Evolutionary conservation across 2,113 vertebrate genomes (phyloP).

Genomic region (Holacanthus passer): DNA sequence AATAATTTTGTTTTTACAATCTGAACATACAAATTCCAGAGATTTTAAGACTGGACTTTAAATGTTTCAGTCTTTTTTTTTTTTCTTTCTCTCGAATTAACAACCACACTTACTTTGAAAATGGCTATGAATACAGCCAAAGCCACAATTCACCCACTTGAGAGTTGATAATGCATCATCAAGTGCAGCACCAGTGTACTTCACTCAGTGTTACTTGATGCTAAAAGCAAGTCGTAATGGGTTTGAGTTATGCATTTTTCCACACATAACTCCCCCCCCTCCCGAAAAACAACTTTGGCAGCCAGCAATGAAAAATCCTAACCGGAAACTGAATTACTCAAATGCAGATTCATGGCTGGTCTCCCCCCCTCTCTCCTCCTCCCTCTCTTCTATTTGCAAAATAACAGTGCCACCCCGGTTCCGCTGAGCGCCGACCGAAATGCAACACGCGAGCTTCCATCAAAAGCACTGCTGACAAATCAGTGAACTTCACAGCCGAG

Average conservation of each 20-base stretch:
- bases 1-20: background rate
- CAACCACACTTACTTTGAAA: constrained; percentile 59
- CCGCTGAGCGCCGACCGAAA: background rate
- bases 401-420: constrained; percentile 27
- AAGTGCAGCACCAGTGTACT: constrained; percentile 71
- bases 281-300: constrained; percentile 73
- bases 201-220: constrained; percentile 67
- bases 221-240: constrained; percentile 75
- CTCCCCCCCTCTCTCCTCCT: background rate
- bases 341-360: constrained; percentile 51
- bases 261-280: constrained; percentile 62
- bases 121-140: constrained; percentile 54
- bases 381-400: constrained; percentile 42
- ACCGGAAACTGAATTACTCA: constrained; percentile 58
- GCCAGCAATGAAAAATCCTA: constrained; percentile 52
- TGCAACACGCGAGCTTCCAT: constrained; percentile 15
- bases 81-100: constrained; percentile 40
- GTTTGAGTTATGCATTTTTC: constrained; percentile 73
- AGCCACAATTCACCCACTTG: constrained; percentile 73
- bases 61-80: background rate
- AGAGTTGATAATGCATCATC: constrained; percentile 79
- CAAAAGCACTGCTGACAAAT: constrained; percentile 45
- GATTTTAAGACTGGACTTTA: constrained; percentile 16
- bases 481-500: constrained; percentile 54
- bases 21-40: background rate